Conservation (phyloP, 2,113 vertebrate species). For the Choloepus hoffmanni region DNA sequence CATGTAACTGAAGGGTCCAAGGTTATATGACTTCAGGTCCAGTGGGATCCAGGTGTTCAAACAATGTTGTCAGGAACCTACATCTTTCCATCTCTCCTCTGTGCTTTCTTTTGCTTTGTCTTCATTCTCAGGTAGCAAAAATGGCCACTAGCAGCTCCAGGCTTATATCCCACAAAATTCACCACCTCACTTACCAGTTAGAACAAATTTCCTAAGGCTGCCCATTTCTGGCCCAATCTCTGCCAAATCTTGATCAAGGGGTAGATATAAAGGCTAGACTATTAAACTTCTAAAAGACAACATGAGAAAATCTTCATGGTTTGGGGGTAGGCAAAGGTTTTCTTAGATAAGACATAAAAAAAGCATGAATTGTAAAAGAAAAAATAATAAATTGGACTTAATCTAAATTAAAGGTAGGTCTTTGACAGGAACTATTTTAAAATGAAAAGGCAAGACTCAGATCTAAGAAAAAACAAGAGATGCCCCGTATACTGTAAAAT, state of each 20-base stretch:
- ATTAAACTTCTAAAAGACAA: constrained; percentile 36
- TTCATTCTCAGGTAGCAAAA: constrained; percentile 32
- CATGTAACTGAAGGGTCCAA: neutral
- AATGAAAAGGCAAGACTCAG: neutral
- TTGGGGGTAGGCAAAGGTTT: neutral
- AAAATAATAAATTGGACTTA: constrained; percentile 11
- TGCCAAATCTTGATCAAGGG: constrained; percentile 1
- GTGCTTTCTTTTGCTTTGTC: neutral
- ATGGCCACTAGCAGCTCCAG: neutral
- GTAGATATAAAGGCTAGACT: neutral
- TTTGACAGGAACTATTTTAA: constrained; percentile 29
- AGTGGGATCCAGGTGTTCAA: neutral
- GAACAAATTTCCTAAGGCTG: neutral
- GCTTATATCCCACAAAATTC: constrained; percentile 5
- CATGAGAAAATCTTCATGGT: neutral
- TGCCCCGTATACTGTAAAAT: neutral
- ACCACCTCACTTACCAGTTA: neutral
- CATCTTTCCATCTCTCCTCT: neutral
- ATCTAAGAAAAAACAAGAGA: neutral
- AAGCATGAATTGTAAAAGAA: neutral
- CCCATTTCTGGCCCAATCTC: neutral
- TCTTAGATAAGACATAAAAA: constrained; percentile 30
- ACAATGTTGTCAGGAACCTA: neutral
- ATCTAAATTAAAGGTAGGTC: neutral
- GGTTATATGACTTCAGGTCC: neutral